Evolutionary conservation across 2,797 vertebrate genomes (phyloP).

Genomic region (Botia almorhae): DNA sequence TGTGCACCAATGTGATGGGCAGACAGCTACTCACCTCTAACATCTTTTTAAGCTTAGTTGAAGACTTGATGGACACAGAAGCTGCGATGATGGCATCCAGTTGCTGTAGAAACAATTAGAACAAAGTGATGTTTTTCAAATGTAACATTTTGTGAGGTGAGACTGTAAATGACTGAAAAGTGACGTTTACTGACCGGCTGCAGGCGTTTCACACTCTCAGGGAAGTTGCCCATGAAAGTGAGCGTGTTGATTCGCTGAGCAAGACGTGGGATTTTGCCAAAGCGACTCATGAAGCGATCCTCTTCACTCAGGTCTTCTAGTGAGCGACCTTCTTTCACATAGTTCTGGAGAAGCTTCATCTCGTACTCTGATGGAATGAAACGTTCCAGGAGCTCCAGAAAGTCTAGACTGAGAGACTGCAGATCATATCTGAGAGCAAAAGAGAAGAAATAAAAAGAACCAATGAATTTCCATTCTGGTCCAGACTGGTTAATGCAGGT

Average conservation of each 20-base stretch:
- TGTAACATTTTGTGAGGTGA: background rate
- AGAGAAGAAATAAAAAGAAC: background rate
- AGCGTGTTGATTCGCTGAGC: slow-evolving; percentile 88
- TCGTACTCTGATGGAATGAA: slow-evolving; percentile 94
- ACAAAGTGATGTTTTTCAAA: background rate
- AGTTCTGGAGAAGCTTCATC: slow-evolving; percentile 84
- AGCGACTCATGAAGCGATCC: slow-evolving; percentile 90
- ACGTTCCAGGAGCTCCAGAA: slow-evolving; percentile 89
- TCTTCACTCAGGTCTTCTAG: slow-evolving; percentile 86
- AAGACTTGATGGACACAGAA: slow-evolving; percentile 94
- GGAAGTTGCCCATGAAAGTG: slow-evolving; percentile 95
- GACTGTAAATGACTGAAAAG: background rate
- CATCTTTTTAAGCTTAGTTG: slow-evolving; percentile 91
- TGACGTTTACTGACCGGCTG: slow-evolving; percentile 81
- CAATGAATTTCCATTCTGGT: background rate
- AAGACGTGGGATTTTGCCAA: slow-evolving; percentile 91
- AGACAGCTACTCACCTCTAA: slow-evolving; percentile 84
- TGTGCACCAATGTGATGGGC: background rate
- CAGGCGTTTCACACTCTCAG: slow-evolving; percentile 85
- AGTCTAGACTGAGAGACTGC: slow-evolving; percentile 88
- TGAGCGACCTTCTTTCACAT: slow-evolving; percentile 85
- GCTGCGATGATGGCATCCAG: slow-evolving; percentile 92
- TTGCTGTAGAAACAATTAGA: slow-evolving; percentile 80
- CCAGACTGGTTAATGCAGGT: background rate
- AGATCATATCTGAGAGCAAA: slow-evolving; percentile 84